phyloP scores from a whole-genome alignment of 2,888 invertebrate genomes.

The Lycaena phlaeas region DNA sequence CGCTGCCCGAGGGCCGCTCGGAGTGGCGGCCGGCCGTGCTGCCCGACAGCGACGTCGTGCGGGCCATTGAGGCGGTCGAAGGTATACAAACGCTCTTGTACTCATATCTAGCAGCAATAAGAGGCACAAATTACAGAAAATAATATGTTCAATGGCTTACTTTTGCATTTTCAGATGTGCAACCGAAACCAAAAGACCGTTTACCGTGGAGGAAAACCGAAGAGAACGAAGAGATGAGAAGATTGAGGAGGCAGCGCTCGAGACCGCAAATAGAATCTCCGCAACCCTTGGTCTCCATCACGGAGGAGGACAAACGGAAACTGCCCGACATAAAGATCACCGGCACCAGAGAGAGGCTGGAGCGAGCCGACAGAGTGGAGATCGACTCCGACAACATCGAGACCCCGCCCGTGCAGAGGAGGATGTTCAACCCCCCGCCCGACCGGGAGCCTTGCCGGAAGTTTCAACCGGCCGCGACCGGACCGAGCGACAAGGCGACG shows the following conservation, averaged over 20 bases:
- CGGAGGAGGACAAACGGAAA: conserved; percentile 76
- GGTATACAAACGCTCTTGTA: conserved; percentile 71
- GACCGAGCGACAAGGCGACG: conserved; percentile 38
- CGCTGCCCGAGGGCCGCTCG: conserved; percentile 79
- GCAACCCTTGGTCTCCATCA: conserved; percentile 68
- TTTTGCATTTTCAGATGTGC: conserved; percentile 79
- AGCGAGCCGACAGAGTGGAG: conserved; percentile 78
- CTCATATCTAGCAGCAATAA: too few species aligned
- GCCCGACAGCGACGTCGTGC: conserved; percentile 87
- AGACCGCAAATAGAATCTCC: conserved; percentile 56
- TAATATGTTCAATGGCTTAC: too few species aligned
- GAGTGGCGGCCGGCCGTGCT: conserved; percentile 87
- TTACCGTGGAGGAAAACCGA: conserved; percentile 84
- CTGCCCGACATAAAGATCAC: conserved; percentile 59
- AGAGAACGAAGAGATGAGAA: conserved; percentile 76
- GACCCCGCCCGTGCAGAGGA: conserved; percentile 87
- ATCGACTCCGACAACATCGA: conserved; percentile 93
- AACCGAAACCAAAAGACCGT: conserved; percentile 82
- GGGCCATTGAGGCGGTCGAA: conserved; percentile 90
- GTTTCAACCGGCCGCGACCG: conserved; percentile 48
- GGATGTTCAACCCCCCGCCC: conserved; percentile 76
- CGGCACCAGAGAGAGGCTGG: conserved; percentile 30
- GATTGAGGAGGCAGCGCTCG: conserved; percentile 72
- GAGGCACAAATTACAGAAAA: too few species aligned
- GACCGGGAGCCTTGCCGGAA: conserved; percentile 75